Evolutionary conservation across 1,140 invertebrate genomes (phyloP), one percentile per base, ranked within the genome.

Genomic region (Aplysia californica): DNA sequence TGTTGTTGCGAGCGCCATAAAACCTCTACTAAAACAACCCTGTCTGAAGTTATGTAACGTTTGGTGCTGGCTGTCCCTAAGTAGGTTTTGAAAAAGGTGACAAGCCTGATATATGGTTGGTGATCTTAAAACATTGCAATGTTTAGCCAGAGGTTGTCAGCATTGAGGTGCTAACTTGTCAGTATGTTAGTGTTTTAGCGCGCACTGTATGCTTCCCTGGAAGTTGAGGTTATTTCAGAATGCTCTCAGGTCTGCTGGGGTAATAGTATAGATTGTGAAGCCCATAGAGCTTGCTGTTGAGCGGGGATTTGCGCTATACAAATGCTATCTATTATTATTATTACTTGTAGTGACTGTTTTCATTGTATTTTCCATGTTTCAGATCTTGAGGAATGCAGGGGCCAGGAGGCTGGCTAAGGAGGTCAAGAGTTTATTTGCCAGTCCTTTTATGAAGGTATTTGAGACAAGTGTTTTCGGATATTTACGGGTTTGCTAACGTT

Each of bases 381-480:
- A 67, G 31, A 38, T 3, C 33, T 20, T 36, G 3, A 33, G n/a
- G 18, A 67, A 67, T 10, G 39, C 65, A 36, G 2, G 20, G 5
- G 36, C 35, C 15, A n/a, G 39, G 65, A 39, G 23, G 23, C 29
- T 67, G 10, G 65, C 35, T 3, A 35, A 67, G 3, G 23, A 35
- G 6, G 23, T 67, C 31, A 67, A 67, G 35, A 36, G 33, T 26
- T 23, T 6, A 10, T 67, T 67, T 35, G 39, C 4, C 10, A 67
- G 36, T 67, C 65, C 29, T n/a, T 67, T 67, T n/a, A 67, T 23
- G 2, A 67, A 67, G 65, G 65, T 67, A 67, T 21, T 10, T n/a
- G n/a, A n/a, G n/a, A n/a, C n/a, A n/a, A n/a, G n/a, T n/a, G n/a
- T n/a, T n/a, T n/a, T n/a, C n/a, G n/a, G n/a, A n/a, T n/a, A n/a